phyloP scores from a whole-genome alignment of 2,888 invertebrate species.

The Aphodius granarius region DNA sequence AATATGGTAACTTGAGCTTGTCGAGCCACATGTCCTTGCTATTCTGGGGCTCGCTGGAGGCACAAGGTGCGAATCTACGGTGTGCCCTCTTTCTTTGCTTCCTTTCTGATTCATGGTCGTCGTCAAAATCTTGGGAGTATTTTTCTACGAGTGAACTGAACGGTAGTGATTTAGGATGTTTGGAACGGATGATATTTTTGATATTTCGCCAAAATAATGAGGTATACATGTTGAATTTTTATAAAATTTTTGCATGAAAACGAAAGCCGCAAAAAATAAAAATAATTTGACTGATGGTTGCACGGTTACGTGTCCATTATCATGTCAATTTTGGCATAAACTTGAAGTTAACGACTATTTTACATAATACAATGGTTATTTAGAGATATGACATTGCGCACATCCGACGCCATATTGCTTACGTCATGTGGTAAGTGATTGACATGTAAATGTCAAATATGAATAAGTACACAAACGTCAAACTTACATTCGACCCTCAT shows the following conservation, averaged over 20 bases:
- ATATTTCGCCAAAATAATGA: neutral
- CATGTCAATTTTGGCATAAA: neutral
- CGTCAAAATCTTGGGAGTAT: neutral
- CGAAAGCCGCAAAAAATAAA: neutral
- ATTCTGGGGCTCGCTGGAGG: conserved; percentile 16
- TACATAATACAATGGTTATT: too few relatives aligned
- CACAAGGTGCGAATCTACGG: conserved; percentile 16
- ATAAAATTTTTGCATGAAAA: neutral
- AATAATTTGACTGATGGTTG: neutral
- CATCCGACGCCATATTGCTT: too few relatives aligned
- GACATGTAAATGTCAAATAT: too few relatives aligned
- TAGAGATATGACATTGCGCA: too few relatives aligned
- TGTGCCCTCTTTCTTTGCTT: too few relatives aligned
- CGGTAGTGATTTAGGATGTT: neutral
- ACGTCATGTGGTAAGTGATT: too few relatives aligned
- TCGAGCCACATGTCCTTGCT: conserved; percentile 16
- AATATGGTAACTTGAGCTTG: conserved; percentile 17
- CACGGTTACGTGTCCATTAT: neutral
- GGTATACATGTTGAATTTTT: neutral
- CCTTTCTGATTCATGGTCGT: too few relatives aligned
- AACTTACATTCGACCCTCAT: too few relatives aligned
- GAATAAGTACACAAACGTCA: too few relatives aligned
- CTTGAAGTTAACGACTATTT: too few relatives aligned
- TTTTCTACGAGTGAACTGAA: neutral
- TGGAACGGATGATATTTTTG: neutral